phyloP scores from a whole-genome alignment of 2,888 invertebrate genomes.

The Meteorus colon region DNA sequence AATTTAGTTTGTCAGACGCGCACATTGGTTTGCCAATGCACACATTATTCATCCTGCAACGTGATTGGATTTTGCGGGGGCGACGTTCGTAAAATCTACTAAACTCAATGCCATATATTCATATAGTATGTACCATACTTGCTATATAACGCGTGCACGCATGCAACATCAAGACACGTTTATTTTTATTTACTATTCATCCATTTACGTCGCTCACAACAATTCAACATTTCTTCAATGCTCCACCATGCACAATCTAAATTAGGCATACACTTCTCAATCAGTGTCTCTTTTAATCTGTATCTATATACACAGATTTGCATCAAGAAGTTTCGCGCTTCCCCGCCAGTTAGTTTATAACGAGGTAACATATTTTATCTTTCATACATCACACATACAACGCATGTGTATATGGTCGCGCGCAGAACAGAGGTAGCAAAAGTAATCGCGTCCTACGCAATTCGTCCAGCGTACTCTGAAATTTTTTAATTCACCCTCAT shows the following conservation, averaged over 20 bases:
- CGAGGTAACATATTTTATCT: not conserved
- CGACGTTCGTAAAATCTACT: conserved; percentile 55
- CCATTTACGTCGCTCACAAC: conserved; percentile 3
- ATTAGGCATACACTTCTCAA: not conserved
- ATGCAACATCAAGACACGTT: not conserved
- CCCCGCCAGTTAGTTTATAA: not conserved
- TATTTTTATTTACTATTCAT: not conserved
- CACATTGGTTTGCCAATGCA: conserved; percentile 58
- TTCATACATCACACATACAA: not conserved
- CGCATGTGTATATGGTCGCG: not conserved
- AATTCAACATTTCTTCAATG: not conserved
- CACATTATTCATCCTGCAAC: conserved; percentile 57
- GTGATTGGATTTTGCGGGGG: conserved; percentile 60
- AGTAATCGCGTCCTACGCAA: conserved; percentile 2
- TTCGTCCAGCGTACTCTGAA: not conserved
- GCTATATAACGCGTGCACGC: not conserved
- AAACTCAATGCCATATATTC: conserved; percentile 43
- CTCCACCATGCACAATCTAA: conserved; percentile 1
- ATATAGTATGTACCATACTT: conserved; percentile 26
- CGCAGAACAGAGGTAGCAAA: not conserved
- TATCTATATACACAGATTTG: conserved; percentile 2
- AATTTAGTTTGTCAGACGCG: conserved; percentile 58
- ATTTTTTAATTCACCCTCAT: not conserved
- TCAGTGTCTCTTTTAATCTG: not conserved
- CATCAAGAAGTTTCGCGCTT: not conserved